Percentiles rank a stretch among this genome's conserved stretches.
Conservation (phyloP, 2,888 invertebrate genomes). For the Erebia aethiops region DNA sequence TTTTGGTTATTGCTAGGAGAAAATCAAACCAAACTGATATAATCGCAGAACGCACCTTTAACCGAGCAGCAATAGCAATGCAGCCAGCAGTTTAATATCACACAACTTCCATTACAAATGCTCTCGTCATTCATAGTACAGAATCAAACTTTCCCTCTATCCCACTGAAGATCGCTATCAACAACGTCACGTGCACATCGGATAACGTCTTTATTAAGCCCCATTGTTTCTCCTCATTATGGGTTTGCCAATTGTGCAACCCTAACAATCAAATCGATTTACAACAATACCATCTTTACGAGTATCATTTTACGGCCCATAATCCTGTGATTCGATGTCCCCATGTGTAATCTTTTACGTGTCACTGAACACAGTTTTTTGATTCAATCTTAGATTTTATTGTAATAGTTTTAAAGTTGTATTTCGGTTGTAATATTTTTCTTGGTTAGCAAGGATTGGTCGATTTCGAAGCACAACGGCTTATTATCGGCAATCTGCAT, state of each 20-base stretch:
- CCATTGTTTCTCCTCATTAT: conserved; percentile 78
- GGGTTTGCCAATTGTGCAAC: conserved; percentile 69
- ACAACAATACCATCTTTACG: conserved; percentile 29
- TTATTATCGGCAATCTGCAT: conserved; percentile 80
- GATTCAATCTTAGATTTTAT: conserved; percentile 20
- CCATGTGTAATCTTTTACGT: conserved; percentile 18
- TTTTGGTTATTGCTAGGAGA: too few relatives aligned
- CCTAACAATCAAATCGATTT: conserved; percentile 19
- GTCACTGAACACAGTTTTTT: conserved; percentile 8
- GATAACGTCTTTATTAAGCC: conserved; percentile 74
- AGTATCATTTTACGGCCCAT: conserved; percentile 18
- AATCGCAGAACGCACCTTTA: background rate
- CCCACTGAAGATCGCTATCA: conserved; percentile 30
- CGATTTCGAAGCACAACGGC: conserved; percentile 62
- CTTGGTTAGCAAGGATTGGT: conserved; percentile 42
- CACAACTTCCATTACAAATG: background rate
- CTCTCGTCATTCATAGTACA: background rate
- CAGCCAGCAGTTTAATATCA: background rate
- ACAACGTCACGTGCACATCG: conserved; percentile 50
- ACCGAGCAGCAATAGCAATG: background rate
- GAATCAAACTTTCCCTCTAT: conserved; percentile 30
- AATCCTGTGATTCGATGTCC: conserved; percentile 12
- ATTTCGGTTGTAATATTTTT: conserved; percentile 23
- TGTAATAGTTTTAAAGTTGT: conserved; percentile 23
- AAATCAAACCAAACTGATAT: too few relatives aligned